phyloP scores from a whole-genome alignment of 92 coral and sea anemone species.

The Parazoanthus swiftii region DNA sequence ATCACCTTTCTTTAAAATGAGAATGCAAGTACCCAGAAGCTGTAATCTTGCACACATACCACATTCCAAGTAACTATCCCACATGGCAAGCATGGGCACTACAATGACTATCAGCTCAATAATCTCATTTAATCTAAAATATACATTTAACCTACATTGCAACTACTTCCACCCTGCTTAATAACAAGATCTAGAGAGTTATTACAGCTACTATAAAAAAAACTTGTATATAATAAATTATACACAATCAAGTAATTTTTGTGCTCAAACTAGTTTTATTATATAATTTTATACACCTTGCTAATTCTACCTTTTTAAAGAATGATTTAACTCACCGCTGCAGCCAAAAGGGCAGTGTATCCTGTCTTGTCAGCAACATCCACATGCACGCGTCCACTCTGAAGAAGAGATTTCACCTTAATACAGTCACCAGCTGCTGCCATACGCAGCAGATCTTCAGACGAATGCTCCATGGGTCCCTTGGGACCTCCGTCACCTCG shows the following conservation, averaged over 20 bases:
- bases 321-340: conserved; percentile 82
- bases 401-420: conserved; percentile 66
- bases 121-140: too few relatives aligned
- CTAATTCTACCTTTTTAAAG: neutral
- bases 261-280: neutral
- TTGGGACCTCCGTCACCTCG: conserved; percentile 72
- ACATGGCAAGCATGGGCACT: neutral
- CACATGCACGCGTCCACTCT: conserved; percentile 83
- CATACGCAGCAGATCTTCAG: conserved; percentile 68
- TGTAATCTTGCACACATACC: too few relatives aligned
- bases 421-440: conserved; percentile 89
- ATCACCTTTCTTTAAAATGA: too few relatives aligned
- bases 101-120: too few relatives aligned
- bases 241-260: neutral
- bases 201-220: too few relatives aligned
- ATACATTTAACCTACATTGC: too few relatives aligned
- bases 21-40: too few relatives aligned
- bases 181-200: too few relatives aligned
- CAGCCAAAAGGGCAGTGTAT: conserved; percentile 91
- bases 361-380: conserved; percentile 99
- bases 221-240: too few relatives aligned
- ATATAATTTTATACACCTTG: neutral
- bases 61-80: too few relatives aligned
- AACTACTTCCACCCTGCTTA: too few relatives aligned
- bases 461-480: conserved; percentile 75